A percentile compares a stretch with the other conserved stretches of the same genome.
Conservation (phyloP, 2,888 invertebrate species). For the Aporophyla nigra region DNA sequence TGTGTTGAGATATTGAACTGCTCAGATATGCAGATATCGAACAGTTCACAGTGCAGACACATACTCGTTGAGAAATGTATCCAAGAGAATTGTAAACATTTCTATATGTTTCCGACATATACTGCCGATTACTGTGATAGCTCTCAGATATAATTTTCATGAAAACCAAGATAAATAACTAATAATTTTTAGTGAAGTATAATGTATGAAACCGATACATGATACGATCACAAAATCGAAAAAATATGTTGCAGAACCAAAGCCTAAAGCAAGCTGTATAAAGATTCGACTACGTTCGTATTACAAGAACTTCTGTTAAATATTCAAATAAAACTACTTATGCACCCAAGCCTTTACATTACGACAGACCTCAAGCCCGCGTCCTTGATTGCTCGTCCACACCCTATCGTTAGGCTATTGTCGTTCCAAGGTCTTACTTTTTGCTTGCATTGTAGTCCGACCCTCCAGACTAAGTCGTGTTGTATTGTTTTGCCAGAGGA, state of each 20-base stretch:
- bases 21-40: conserved; percentile 30
- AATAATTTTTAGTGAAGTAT: not conserved
- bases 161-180: not conserved
- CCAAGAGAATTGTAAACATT: conserved; percentile 32
- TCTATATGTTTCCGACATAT: conserved; percentile 8
- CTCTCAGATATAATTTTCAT: conserved; percentile 4
- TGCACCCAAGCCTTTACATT: conserved; percentile 3
- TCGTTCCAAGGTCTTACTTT: conserved; percentile 42
- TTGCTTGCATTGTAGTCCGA: conserved; percentile 53
- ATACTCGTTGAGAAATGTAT: conserved; percentile 14
- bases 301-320: conserved; percentile 10
- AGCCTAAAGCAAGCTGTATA: not conserved
- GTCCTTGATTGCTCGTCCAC: conserved; percentile 25
- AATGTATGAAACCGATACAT: not conserved
- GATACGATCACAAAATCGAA: not conserved
- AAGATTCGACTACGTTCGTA: not conserved
- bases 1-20: conserved; percentile 40
- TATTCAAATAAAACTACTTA: conserved; percentile 5
- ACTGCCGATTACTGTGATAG: conserved; percentile 8
- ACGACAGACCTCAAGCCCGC: not conserved
- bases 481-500: conserved; percentile 48
- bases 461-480: conserved; percentile 34
- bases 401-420: conserved; percentile 48
- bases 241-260: not conserved
- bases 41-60: conserved; percentile 28